Evolutionary conservation across 2,888 invertebrate genomes (phyloP), one percentile per base, ranked within the genome.

Genomic region (Tortricodes alternella): DNA sequence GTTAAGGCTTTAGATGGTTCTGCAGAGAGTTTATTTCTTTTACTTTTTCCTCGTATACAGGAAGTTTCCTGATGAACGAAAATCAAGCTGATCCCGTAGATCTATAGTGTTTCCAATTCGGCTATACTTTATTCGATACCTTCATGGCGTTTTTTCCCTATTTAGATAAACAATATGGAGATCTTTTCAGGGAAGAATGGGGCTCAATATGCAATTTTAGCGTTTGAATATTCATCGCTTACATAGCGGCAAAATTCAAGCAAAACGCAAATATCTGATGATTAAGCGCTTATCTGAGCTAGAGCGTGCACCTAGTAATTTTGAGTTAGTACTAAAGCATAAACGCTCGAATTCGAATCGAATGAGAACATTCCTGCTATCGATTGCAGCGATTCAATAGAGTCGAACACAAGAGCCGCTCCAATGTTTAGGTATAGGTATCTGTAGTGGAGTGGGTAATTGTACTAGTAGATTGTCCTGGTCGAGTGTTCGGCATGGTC

Each of bases 401-500:
- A 64, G 58, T 56, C 59, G 64, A 61, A 51, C 60, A 61, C 60
- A 64, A 63, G 51, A 62, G 59, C 58, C 60, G 53, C 55, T 62
- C 59, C 59, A 61, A 39, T 62, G 46, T 57, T 53, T 53, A 61
- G 60, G 53, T 62, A 59, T 59, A 64, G 62, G 51, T 64, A 66
- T 62, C 58, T 59, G 62, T 65, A 66, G 65, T 66, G 73, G 67
- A 76, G 78, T 71, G 73, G 78, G 78, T 84, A 84, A 86, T 85
- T 80, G 80, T 80, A 80, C 70, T 74, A 79, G 83, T 84, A 80
- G 81, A 85, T 84, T 81, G 83, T 84, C 80, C 80, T 80, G 84
- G 86, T 80, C 79, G 80, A 86, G 82, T 85, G 85, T 82, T 76
- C 76, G 76, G 73, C 78, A 86, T 83, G 89, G 89, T 89, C 87